These are phyloP conservation scores for Rhinopithecus roxellana DNA, from an alignment of 2,113 vertebrate genomes.

Conservation along the genomic window DNA sequence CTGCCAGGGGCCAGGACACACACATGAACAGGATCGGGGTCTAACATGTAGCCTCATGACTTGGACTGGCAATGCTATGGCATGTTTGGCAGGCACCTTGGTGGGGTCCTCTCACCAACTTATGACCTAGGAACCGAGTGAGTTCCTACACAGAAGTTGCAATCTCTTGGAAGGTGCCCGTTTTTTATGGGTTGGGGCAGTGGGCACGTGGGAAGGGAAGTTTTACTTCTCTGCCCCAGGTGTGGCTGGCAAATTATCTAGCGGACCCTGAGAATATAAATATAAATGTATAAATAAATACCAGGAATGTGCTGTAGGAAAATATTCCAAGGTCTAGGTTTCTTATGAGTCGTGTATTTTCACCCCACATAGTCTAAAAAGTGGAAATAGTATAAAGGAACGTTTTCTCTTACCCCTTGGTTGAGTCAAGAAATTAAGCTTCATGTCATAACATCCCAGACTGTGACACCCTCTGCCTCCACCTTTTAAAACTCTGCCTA, in stretches of 20 bases:
- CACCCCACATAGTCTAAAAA: not conserved
- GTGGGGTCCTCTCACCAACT: not conserved
- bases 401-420: not conserved
- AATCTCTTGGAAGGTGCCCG: not conserved
- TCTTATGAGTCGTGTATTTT: not conserved
- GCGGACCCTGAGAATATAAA: not conserved
- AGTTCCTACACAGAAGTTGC: not conserved
- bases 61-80: not conserved
- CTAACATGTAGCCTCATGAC: not conserved
- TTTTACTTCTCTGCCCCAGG: not conserved
- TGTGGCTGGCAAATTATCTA: not conserved
- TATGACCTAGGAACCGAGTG: not conserved
- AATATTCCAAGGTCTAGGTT: not conserved
- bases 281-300: not conserved
- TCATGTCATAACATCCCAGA: not conserved
- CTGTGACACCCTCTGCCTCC: not conserved
- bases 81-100: not conserved
- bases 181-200: not conserved
- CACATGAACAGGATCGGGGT: not conserved
- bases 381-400: not conserved
- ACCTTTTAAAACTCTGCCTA: not conserved
- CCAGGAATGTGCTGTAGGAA: not conserved
- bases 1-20: not conserved
- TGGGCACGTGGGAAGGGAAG: not conserved
- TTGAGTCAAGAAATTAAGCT: not conserved